phyloP scores from a whole-genome alignment of 2,797 vertebrate genomes.

The Hozukius guyotensis region DNA sequence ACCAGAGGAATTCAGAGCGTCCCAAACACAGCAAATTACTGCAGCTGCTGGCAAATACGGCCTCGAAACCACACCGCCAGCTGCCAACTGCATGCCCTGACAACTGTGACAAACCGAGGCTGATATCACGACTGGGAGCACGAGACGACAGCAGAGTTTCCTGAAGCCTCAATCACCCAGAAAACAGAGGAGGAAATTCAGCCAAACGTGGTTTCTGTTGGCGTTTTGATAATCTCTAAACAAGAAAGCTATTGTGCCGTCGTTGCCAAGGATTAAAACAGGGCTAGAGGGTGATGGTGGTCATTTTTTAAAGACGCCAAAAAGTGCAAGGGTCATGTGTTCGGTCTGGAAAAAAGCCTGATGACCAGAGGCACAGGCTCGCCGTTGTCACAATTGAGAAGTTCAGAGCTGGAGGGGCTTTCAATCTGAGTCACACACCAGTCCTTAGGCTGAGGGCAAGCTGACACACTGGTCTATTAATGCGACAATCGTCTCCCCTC shows the following conservation, averaged over 20 bases:
- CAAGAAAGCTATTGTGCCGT: conserved; percentile 47
- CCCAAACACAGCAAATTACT: conserved; percentile 77
- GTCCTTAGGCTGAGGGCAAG: conserved; percentile 48
- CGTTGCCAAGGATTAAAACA: conserved; percentile 39
- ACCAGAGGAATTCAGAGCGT: conserved; percentile 71
- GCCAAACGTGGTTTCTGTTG: conserved; percentile 32
- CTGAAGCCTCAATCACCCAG: conserved; percentile 42
- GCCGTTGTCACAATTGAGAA: conserved; percentile 58
- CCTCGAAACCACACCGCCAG: conserved; percentile 58
- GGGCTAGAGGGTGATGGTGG: conserved; percentile 14
- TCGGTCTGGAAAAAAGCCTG: conserved; percentile 25
- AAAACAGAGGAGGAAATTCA: conserved; percentile 46
- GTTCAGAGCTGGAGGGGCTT: conserved; percentile 46
- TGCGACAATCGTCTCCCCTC: conserved; percentile 54
- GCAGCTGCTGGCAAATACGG: conserved; percentile 77
- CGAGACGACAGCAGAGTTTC: conserved; percentile 32
- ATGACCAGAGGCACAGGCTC: conserved; percentile 55
- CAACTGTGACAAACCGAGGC: conserved; percentile 70
- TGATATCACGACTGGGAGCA: conserved; percentile 45
- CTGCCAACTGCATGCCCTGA: conserved; percentile 69
- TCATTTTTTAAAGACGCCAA: conserved; percentile 35
- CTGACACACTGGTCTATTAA: conserved; percentile 70
- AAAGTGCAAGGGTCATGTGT: conserved; percentile 38
- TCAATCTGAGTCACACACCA: conserved; percentile 62
- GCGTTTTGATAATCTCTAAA: conserved; percentile 57